Base-by-base conservation (phyloP, 2,888 invertebrate species). In the Drosophila maculinotata region DNA sequence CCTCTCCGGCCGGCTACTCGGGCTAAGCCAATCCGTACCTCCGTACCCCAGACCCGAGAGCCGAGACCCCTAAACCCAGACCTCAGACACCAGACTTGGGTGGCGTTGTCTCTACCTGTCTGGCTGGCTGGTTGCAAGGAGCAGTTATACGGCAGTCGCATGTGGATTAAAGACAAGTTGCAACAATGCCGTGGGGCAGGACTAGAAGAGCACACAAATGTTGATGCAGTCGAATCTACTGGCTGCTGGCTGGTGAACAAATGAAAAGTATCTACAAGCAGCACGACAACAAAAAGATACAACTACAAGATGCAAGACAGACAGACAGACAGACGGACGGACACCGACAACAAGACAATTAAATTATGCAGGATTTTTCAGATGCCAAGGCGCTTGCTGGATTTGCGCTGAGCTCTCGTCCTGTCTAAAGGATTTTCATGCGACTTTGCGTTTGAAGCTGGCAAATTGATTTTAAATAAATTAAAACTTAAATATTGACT, bases 391-490 rank as follows among this genome's bases (percentile, higher is more conserved):
- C 56, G 59, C 31, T 72, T 60, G 65, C 36, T 12, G 33, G 14
- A 41, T 62, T 49, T 67, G 12, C 28, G 12, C 17, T 20, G 20
- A 35, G 14, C n/a, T 30, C 20, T 28, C 8, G 0, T 8, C 8
- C 17, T 4, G n/a, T 3, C n/a, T 23, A 33, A 42, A 44, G 52
- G 47, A 35, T 53, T 33, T 42, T 0, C 26, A 20, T 23, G 23
- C 36, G 23, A 35, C 57, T 57, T 73, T 54, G 30, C 42, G 9
- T 66, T 38, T 23, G 25, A 23, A 26, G 38, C 67, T 15, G 4
- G 20, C 20, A 68, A 72, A 79, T 87, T 86, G 81, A 69, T 67
- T 80, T 68, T 87, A 84, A 86, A 76, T 73, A 76, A 87, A 80
- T 80, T 67, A 83, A 67, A 83, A 81, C 25, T 73, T 80, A 77